A percentile compares a stretch with the other conserved stretches of the same genome.
Conservation (phyloP, 2,113 vertebrate genomes). For the Alosa alosa region DNA sequence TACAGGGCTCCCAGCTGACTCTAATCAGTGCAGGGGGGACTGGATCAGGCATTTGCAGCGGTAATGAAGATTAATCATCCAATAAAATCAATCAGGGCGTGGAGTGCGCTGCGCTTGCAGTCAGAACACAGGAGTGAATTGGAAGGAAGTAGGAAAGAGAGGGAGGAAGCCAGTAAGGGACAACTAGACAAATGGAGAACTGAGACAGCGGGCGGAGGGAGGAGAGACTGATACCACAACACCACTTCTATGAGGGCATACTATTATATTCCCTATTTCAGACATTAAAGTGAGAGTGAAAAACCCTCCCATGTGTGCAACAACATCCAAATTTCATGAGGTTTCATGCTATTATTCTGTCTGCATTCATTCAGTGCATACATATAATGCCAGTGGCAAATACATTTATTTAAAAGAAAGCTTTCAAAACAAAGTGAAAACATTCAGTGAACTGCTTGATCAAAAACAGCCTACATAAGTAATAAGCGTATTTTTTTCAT, state of each 20-base stretch:
- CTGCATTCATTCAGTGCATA: background rate
- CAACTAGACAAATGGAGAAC: constrained; percentile 18
- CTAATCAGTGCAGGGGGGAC: constrained; percentile 38
- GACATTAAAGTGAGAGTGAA: background rate
- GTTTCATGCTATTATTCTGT: background rate
- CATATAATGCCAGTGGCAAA: background rate
- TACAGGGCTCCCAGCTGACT: background rate
- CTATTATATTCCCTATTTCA: background rate
- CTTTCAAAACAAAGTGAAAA: background rate
- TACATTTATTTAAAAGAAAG: background rate
- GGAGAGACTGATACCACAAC: background rate
- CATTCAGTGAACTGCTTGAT: background rate
- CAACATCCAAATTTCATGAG: background rate
- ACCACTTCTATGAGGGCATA: background rate
- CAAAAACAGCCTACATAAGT: background rate
- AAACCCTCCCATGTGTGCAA: background rate
- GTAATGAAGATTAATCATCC: constrained; percentile 72
- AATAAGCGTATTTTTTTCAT: background rate
- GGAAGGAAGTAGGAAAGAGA: background rate
- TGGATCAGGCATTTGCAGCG: constrained; percentile 54
- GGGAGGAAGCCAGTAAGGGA: background rate
- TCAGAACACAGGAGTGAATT: background rate
- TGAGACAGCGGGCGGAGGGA: background rate
- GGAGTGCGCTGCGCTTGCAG: background rate
- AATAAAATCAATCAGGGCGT: constrained; percentile 60